Base-by-base conservation (phyloP, 2,113 vertebrate species). In the Gyps fulvus region DNA sequence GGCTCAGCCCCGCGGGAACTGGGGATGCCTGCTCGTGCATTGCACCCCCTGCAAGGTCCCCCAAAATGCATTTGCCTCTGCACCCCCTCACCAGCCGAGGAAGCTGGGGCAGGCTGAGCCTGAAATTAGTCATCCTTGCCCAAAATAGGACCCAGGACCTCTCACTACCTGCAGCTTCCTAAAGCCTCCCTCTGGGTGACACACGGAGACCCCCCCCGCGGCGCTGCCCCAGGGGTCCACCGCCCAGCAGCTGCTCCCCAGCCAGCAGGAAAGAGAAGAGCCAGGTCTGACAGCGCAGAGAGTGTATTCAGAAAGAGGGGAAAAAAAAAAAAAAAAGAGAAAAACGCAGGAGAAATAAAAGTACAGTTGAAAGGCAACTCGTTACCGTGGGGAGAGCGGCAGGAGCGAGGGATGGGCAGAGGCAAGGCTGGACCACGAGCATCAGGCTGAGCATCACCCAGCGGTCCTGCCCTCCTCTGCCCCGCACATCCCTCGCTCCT, bases 261-360 rank as follows among this genome's bases (percentile, higher is more conserved):
- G 31, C 22, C 7, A 1, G 43, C 87, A 94, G 95, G 38, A 90
- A 97, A 90, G 87, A 97, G 91, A 95, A 77, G 67, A 97, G 65
- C 23, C 94, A 67, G 31, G 65, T 26, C 36, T 63, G 92, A 93
- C 86, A 91, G 93, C 17, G n/a, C 85, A 95, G 88, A 83, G 63
- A 87, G 76, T 96, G 90, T 97, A 97, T 96, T 97, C 72, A 89
- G 93, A 96, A 59, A 72, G 65, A 58, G 36, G 8, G 23, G 11
- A 1, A 1, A 17, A 5, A 25, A 16, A 3, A 4, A 2, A 16
- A 18, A 65, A 40, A 43, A 26, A 50, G 10, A 54, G 27, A 49
- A 81, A 71, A 87, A 65, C 0, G 17, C 78, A 83, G 54, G 29
- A 93, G 74, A 95, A 92, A 89, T 40, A 63, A 92, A 95, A 95